Conservation (phyloP, 1,140 invertebrate genomes). For the Penaeus vannamei region DNA sequence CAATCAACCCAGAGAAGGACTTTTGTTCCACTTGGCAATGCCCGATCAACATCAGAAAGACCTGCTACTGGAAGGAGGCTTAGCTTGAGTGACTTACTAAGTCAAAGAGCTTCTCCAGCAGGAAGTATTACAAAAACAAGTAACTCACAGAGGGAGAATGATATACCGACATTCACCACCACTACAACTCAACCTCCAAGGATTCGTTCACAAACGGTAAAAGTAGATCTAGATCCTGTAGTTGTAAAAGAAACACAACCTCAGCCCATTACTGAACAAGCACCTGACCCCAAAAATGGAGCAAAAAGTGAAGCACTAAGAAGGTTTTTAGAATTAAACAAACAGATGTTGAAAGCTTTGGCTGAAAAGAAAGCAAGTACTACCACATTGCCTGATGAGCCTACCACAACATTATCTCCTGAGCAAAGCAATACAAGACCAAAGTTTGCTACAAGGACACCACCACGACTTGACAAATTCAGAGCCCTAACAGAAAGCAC, state of each 20-base stretch:
- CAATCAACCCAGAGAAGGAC: not conserved
- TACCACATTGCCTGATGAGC: not conserved
- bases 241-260: too few species aligned
- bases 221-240: too few species aligned
- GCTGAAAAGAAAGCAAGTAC: constrained; percentile 1
- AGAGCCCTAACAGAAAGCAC: too few species aligned
- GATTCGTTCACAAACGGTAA: too few species aligned
- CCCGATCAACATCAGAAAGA: not conserved
- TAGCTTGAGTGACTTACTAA: constrained; percentile 50
- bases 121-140: not conserved
- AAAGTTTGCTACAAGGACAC: too few species aligned
- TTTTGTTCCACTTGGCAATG: not conserved
- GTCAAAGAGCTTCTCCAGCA: constrained; percentile 10
- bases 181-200: not conserved
- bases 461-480: too few species aligned
- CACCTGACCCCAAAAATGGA: not conserved
- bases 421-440: not conserved
- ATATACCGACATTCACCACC: not conserved
- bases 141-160: not conserved
- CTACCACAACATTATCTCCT: not conserved
- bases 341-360: constrained; percentile 12
- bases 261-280: not conserved
- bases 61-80: constrained; percentile 14
- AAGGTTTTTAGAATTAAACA: constrained; percentile 41
- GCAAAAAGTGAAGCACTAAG: not conserved